Percentiles rank a stretch among this genome's conserved stretches.
These are phyloP conservation scores for Prunella strophiata DNA, from an alignment of 2,797 vertebrate species.

Conservation along the genomic window DNA sequence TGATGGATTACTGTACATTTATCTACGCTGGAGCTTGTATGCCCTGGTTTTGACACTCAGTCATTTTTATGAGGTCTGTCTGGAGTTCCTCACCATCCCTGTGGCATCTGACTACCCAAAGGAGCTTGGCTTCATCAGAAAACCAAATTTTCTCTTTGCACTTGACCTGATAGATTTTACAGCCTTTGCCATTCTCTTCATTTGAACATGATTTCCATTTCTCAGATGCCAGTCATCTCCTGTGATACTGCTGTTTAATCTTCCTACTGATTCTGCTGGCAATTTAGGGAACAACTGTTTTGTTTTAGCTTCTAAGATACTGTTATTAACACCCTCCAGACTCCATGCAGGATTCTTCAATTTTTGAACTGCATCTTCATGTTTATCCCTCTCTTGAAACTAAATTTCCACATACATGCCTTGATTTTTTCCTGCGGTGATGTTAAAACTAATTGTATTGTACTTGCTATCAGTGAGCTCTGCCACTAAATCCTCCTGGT, in stretches of 20 bases:
- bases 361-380: background rate
- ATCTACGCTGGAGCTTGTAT: background rate
- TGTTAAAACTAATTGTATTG: background rate
- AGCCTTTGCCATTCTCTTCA: background rate
- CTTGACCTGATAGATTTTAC: background rate
- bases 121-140: background rate
- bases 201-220: background rate
- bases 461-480: background rate
- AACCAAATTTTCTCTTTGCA: background rate
- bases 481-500: background rate
- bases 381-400: background rate
- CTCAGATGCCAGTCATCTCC: background rate
- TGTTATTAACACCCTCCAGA: background rate
- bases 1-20: background rate
- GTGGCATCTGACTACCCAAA: background rate
- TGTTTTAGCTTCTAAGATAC: background rate
- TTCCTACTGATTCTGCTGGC: background rate
- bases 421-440: background rate
- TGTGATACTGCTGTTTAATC: background rate
- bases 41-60: background rate
- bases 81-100: background rate
- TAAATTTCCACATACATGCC: background rate
- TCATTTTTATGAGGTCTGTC: constrained; percentile 29
- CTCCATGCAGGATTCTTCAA: background rate
- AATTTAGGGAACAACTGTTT: background rate